Conservation (phyloP, 2,888 invertebrate species). For the Cancer borealis region DNA sequence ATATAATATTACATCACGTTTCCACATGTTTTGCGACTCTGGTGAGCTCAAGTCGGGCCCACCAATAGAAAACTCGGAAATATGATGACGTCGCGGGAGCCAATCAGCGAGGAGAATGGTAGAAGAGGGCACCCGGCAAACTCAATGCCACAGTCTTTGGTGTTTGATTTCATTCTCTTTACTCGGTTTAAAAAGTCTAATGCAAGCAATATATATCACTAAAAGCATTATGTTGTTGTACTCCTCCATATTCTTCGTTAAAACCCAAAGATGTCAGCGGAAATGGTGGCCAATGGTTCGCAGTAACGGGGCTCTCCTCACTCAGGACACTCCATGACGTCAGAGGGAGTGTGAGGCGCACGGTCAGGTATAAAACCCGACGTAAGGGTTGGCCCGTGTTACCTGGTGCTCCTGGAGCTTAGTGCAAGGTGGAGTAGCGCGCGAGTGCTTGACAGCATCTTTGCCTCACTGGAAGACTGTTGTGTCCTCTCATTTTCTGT, state of each 20-base stretch:
- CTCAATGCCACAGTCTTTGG: neutral
- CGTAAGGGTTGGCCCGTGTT: neutral
- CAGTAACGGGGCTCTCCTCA: neutral
- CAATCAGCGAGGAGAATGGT: neutral
- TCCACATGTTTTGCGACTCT: neutral
- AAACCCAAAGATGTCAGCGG: neutral
- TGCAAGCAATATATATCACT: neutral
- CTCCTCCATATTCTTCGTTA: neutral
- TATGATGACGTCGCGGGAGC: neutral
- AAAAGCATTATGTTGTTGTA: neutral
- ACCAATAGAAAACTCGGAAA: neutral
- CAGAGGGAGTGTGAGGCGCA: slow-evolving; percentile 4
- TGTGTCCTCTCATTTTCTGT: neutral
- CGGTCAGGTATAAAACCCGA: slow-evolving; percentile 40
- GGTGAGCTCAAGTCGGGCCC: neutral
- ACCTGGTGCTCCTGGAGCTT: slow-evolving; percentile 23
- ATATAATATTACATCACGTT: slow-evolving; percentile 4
- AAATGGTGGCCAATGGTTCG: neutral
- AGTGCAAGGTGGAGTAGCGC: slow-evolving; percentile 25
- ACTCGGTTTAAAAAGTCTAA: neutral
- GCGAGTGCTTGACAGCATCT: slow-evolving; percentile 30
- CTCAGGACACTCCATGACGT: slow-evolving; percentile 36
- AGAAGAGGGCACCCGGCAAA: neutral
- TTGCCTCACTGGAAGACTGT: slow-evolving; percentile 1
- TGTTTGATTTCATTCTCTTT: neutral